These are phyloP conservation scores for Glyphotaelius pellucidus DNA, from an alignment of 2,888 invertebrate species.

Conservation along the genomic window DNA sequence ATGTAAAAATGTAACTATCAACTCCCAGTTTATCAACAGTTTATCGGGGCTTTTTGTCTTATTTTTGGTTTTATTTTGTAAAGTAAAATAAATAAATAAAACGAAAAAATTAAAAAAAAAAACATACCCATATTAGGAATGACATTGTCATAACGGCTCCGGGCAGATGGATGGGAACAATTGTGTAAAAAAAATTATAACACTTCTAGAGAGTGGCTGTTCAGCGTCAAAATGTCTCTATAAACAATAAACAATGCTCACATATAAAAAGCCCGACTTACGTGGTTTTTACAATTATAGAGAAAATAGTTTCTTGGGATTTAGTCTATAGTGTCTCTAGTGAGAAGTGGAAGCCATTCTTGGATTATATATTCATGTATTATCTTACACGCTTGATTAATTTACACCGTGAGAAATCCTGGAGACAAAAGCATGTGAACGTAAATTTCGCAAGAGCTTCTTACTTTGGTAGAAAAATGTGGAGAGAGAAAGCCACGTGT, in stretches of 20 bases:
- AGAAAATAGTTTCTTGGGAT: not conserved
- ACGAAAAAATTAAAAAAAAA: too few relatives aligned
- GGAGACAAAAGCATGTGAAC: not conserved
- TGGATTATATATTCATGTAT: not conserved
- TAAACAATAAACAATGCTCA: not conserved
- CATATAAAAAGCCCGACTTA: not conserved
- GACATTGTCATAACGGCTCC: too few relatives aligned
- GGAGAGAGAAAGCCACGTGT: not conserved
- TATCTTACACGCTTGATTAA: not conserved
- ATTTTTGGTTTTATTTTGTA: too few relatives aligned
- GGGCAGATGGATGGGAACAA: too few relatives aligned
- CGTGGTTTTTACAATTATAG: not conserved
- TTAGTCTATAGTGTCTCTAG: not conserved
- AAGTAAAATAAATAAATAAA: too few relatives aligned
- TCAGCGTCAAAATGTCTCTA: too few relatives aligned
- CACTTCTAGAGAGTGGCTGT: too few relatives aligned
- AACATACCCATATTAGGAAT: too few relatives aligned
- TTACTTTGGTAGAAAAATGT: not conserved
- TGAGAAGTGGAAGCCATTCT: not conserved
- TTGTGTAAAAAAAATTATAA: too few relatives aligned
- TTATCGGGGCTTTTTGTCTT: too few relatives aligned
- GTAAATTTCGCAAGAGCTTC: not conserved
- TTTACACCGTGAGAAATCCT: not conserved
- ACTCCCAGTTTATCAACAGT: too few relatives aligned
- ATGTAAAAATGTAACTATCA: too few relatives aligned